Conservation (phyloP, 2,888 invertebrate genomes). For the Nipponacmea schrenckii region DNA sequence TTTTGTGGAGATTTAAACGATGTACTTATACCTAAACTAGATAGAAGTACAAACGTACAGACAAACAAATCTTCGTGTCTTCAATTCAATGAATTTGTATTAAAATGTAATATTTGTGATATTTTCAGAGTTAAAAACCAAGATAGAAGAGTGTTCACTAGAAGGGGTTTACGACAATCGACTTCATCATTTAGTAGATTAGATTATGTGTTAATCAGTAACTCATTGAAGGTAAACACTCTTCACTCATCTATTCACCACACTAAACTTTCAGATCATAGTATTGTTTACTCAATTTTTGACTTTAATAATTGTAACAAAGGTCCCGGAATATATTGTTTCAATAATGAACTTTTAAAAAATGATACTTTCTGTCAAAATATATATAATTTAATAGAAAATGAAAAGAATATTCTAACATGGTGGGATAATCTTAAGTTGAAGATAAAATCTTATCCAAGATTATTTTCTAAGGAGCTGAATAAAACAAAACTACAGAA, state of each 20-base stretch:
- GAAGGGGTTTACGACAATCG: too few species aligned
- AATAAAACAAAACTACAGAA: conserved; percentile 8
- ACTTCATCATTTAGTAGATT: too few species aligned
- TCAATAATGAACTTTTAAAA: too few species aligned
- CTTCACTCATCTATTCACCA: not conserved
- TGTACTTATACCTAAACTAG: too few species aligned
- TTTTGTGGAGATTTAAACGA: too few species aligned
- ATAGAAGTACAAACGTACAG: too few species aligned
- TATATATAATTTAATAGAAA: not conserved
- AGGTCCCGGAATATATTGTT: not conserved
- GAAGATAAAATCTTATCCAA: conserved; percentile 14
- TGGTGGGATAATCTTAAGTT: conserved; percentile 29
- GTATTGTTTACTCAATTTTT: not conserved
- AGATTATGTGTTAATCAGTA: not conserved
- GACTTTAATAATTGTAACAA: not conserved
- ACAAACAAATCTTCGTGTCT: too few species aligned
- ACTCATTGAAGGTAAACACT: not conserved
- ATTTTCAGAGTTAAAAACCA: too few species aligned
- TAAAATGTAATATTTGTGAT: too few species aligned
- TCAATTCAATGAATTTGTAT: too few species aligned
- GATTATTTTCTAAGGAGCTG: conserved; percentile 5
- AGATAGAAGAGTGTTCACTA: too few species aligned
- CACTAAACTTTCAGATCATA: not conserved
- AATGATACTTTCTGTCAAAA: not conserved
- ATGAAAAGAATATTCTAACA: not conserved